phyloP scores from a whole-genome alignment of 2,797 vertebrate genomes.

The Phaenicophaeus curvirostris region DNA sequence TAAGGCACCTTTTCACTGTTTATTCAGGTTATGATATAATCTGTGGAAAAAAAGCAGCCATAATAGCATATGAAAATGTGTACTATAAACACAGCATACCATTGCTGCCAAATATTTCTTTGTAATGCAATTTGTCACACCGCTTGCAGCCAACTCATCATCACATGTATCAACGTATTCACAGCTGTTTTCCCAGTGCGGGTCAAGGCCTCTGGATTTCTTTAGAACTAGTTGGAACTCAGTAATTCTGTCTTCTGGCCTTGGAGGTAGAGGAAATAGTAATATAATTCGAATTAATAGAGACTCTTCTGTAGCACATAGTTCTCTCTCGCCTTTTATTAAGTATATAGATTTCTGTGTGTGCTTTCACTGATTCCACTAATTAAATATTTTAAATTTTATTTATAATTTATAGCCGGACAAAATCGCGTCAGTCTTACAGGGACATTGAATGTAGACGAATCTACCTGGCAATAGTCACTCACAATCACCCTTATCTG shows the following conservation, averaged over 20 bases:
- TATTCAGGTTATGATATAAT: background rate
- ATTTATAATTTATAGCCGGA: background rate
- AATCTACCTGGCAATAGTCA: background rate
- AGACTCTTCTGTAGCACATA: background rate
- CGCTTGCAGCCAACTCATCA: constrained; percentile 12
- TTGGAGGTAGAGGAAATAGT: background rate
- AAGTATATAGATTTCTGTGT: background rate
- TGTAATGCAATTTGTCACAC: constrained; percentile 29
- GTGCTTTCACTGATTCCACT: background rate
- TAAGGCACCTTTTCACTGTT: background rate
- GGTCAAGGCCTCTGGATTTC: constrained; percentile 27
- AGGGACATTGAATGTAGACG: background rate
- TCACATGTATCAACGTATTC: background rate
- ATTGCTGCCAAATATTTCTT: constrained; percentile 38
- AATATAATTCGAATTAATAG: background rate
- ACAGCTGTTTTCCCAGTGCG: constrained; percentile 7
- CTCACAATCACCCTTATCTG: background rate
- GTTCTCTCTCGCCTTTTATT: background rate
- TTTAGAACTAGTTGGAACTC: background rate
- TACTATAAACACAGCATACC: background rate
- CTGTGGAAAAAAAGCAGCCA: background rate
- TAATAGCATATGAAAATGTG: background rate
- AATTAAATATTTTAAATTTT: background rate
- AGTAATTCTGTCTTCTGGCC: constrained; percentile 1
- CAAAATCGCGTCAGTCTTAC: background rate